Evolutionary conservation across 2,797 vertebrate species (phyloP).

Genomic region (Darevskia mixta): DNA sequence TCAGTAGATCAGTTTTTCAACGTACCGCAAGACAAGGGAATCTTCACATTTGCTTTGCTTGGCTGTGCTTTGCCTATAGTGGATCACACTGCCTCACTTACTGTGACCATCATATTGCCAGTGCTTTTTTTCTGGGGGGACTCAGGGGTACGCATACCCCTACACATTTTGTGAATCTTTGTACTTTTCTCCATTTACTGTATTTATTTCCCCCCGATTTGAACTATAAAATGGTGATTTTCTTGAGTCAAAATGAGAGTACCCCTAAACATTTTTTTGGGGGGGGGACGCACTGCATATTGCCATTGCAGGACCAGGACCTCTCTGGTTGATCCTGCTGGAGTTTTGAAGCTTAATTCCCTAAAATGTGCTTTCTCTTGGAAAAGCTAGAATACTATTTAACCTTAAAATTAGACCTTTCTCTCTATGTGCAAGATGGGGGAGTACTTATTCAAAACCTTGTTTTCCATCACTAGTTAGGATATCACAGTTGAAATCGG

Average conservation of each 20-base stretch:
- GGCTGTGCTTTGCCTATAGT: neutral
- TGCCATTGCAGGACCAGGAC: neutral
- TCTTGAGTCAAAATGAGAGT: no score
- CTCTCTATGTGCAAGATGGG: conserved; percentile 39
- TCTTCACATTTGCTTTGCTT: neutral
- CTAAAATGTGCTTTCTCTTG: neutral
- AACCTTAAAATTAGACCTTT: neutral
- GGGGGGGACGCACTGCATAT: neutral
- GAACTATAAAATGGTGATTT: no score
- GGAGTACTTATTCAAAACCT: conserved; percentile 58
- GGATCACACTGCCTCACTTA: neutral
- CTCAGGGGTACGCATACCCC: no score
- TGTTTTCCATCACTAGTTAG: conserved; percentile 60
- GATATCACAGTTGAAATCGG: conserved; percentile 74
- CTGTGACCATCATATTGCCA: no score
- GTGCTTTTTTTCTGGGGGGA: no score
- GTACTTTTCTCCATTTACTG: no score
- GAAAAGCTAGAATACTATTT: neutral
- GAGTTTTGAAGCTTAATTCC: neutral
- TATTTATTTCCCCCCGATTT: no score
- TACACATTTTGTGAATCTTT: no score
- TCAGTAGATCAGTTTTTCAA: neutral
- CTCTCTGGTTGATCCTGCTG: neutral
- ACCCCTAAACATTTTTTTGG: no score
- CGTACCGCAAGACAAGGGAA: neutral